phyloP scores from a whole-genome alignment of 2,888 invertebrate species.

The Chrysodeixis includens region DNA sequence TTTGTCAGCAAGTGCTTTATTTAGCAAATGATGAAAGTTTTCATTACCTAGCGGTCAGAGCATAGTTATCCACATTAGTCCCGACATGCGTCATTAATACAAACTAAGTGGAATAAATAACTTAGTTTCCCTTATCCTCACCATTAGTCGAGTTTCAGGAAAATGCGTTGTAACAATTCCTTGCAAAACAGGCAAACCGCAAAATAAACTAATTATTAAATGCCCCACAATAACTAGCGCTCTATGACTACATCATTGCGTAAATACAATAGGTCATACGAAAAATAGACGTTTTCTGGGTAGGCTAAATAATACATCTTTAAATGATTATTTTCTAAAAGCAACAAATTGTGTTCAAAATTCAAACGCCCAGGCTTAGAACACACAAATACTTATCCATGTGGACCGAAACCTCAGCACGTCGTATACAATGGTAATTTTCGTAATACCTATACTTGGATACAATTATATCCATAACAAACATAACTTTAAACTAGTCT shows the following conservation, averaged over 20 bases:
- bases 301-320: constrained; percentile 13
- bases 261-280: constrained; percentile 27
- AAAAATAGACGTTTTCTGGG: constrained; percentile 26
- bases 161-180: constrained; percentile 61
- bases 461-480: too few relatives aligned
- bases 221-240: constrained; percentile 39
- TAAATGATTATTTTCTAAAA: constrained; percentile 6
- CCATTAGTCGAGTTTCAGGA: constrained; percentile 54
- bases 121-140: constrained; percentile 63
- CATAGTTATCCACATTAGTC: constrained; percentile 20
- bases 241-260: constrained; percentile 46
- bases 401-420: too few relatives aligned
- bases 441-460: too few relatives aligned
- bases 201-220: constrained; percentile 51
- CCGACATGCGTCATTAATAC: constrained; percentile 54
- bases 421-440: too few relatives aligned
- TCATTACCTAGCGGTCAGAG: not conserved
- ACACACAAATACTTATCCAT: too few relatives aligned
- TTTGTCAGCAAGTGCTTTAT: not conserved
- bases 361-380: too few relatives aligned
- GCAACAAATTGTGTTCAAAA: too few relatives aligned
- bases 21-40: constrained; percentile 13
- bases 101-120: constrained; percentile 53
- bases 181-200: constrained; percentile 82
- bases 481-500: too few relatives aligned